Conservation (phyloP, 2,797 vertebrate species). For the Hippocampus kuda region DNA sequence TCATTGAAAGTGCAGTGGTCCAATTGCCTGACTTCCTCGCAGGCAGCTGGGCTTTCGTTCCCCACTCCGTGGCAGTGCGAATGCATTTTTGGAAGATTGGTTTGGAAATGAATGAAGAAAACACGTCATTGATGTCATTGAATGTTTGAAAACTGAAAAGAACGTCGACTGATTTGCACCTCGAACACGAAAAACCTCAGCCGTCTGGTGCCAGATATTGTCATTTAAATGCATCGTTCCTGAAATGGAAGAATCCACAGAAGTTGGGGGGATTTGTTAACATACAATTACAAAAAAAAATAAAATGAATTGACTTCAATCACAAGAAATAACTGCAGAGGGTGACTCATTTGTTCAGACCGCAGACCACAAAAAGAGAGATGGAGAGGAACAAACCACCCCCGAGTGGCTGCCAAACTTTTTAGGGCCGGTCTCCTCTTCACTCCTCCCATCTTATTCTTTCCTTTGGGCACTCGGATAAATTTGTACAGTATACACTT, state of each 20-base stretch:
- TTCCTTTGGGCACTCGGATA: conserved; percentile 51
- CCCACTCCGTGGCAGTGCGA: background rate
- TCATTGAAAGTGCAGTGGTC: too few relatives aligned
- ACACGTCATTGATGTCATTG: background rate
- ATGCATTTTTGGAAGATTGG: background rate
- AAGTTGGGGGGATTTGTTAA: background rate
- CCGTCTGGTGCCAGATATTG: background rate
- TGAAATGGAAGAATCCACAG: background rate
- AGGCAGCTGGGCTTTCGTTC: background rate
- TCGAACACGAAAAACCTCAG: background rate
- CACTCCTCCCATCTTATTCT: conserved; percentile 56
- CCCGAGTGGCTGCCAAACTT: conserved; percentile 41
- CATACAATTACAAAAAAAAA: background rate
- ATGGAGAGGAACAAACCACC: conserved; percentile 28
- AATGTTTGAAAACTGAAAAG: background rate
- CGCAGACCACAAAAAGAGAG: conserved; percentile 20
- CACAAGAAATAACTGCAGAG: conserved; percentile 14
- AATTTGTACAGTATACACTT: conserved; percentile 28
- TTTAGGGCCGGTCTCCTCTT: conserved; percentile 48
- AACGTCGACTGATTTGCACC: background rate
- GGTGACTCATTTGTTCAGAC: conserved; percentile 51
- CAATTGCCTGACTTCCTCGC: too few relatives aligned
- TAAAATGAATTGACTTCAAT: background rate
- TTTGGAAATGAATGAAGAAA: background rate
- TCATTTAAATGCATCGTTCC: background rate